Percentiles rank a stretch among this genome's conserved stretches.
These are phyloP conservation scores for Drosophila anceps DNA, from an alignment of 2,888 invertebrate genomes.

Conservation along the genomic window DNA sequence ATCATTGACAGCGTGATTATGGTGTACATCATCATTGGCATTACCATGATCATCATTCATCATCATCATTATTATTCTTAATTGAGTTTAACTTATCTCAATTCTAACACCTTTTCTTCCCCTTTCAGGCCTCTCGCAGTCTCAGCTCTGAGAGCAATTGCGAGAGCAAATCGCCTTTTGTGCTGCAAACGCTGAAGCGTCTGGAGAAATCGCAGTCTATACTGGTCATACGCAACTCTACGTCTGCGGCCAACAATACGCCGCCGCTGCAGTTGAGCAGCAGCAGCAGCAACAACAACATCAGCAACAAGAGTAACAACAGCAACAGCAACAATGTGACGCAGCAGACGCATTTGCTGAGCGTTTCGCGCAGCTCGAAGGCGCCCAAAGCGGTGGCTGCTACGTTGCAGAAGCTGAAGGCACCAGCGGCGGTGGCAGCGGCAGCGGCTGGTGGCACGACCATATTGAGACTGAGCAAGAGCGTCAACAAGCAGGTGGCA, in stretches of 20 bases:
- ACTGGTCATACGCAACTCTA: slow-evolving; percentile 84
- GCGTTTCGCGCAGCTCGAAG: slow-evolving; percentile 77
- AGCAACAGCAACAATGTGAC: slow-evolving; percentile 34
- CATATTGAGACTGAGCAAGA: slow-evolving; percentile 77
- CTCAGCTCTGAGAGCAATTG: slow-evolving; percentile 83
- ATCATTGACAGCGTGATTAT: background rate
- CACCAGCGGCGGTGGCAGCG: slow-evolving; percentile 24
- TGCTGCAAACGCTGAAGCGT: slow-evolving; percentile 85
- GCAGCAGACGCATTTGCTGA: slow-evolving; percentile 65
- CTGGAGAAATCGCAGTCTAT: slow-evolving; percentile 85
- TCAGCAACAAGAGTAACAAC: slow-evolving; percentile 22
- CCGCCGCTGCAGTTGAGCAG: slow-evolving; percentile 19
- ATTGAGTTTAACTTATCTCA: background rate
- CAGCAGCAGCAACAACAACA: slow-evolving; percentile 24
- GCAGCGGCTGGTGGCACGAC: slow-evolving; percentile 71
- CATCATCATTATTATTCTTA: background rate
- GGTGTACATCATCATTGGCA: background rate
- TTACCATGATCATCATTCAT: background rate
- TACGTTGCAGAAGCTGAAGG: slow-evolving; percentile 68
- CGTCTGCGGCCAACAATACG: slow-evolving; percentile 16
- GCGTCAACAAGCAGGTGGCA: slow-evolving; percentile 63
- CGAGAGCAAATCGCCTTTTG: slow-evolving; percentile 83
- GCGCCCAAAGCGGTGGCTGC: slow-evolving; percentile 58
- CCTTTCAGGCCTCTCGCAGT: slow-evolving; percentile 78
- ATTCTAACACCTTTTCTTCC: background rate